Conservation (phyloP, 2,113 vertebrate species). For the Lophius piscatorius region DNA sequence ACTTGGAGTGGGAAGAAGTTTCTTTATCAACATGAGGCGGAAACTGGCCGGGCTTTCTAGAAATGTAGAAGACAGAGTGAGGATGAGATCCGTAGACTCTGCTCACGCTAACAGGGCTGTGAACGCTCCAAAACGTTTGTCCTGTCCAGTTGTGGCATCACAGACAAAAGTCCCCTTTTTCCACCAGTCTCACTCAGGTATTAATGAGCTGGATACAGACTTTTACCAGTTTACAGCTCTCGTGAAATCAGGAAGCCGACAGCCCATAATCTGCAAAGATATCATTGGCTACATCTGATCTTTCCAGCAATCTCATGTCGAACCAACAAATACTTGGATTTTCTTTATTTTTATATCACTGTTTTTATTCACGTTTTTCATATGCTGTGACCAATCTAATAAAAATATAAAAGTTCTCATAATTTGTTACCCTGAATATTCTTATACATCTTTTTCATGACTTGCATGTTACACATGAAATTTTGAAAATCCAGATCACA, state of each 20-base stretch:
- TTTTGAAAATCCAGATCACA: no score
- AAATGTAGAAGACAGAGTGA: conserved; percentile 74
- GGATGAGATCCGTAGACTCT: conserved; percentile 63
- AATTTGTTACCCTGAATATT: conserved; percentile 12
- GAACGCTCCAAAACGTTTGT: conserved; percentile 85
- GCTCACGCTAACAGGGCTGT: conserved; percentile 61
- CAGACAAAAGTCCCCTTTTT: conserved; percentile 86
- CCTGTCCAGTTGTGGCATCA: conserved; percentile 86
- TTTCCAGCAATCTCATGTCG: background rate
- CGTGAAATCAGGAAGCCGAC: conserved; percentile 92
- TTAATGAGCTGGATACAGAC: conserved; percentile 86
- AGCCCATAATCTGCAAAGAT: conserved; percentile 95
- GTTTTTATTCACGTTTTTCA: conserved; percentile 25
- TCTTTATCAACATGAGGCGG: conserved; percentile 89
- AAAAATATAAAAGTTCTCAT: conserved; percentile 54
- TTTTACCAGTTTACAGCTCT: conserved; percentile 87
- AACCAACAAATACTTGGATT: conserved; percentile 45
- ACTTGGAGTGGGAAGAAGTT: conserved; percentile 83
- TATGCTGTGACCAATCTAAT: conserved; percentile 34
- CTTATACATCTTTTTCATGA: conserved; percentile 12
- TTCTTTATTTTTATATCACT: conserved; percentile 66
- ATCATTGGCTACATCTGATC: conserved; percentile 90
- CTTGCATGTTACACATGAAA: background rate
- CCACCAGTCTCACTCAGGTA: conserved; percentile 87
- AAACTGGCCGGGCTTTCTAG: conserved; percentile 87